phyloP scores from a whole-genome alignment of 1,140 invertebrate genomes.

The Aphaenogaster ashmeadi region DNA sequence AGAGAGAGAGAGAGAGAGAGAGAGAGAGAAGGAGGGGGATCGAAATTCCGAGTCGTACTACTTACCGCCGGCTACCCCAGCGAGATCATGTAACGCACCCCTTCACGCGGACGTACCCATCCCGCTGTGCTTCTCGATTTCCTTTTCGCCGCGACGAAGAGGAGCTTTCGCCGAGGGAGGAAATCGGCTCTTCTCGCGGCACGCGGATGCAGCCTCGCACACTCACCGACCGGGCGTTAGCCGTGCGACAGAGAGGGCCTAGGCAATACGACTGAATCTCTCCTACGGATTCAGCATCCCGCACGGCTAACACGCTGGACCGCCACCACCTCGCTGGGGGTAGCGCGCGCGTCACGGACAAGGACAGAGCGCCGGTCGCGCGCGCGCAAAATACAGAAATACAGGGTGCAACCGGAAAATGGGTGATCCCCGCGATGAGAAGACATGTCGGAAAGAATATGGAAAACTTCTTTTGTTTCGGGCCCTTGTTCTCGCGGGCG shows the following conservation, averaged over 20 bases:
- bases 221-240: constrained; percentile 40
- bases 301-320: constrained; percentile 74
- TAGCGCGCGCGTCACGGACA: constrained; percentile 56
- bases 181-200: constrained; percentile 48
- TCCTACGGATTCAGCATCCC: constrained; percentile 74
- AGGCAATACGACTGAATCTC: constrained; percentile 77
- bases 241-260: constrained; percentile 67
- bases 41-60: constrained; percentile 37
- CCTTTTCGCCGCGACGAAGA: neutral
- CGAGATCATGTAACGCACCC: constrained; percentile 56
- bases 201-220: constrained; percentile 55
- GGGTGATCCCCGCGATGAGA: neutral
- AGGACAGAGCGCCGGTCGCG: constrained; percentile 29
- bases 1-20: neutral
- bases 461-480: neutral
- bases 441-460: neutral
- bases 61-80: constrained; percentile 18
- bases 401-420: constrained; percentile 21
- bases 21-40: neutral
- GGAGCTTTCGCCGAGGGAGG: neutral
- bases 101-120: constrained; percentile 66
- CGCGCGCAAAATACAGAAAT: constrained; percentile 38
- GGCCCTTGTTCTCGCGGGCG: too few relatives aligned
- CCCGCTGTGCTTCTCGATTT: neutral
- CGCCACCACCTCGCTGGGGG: constrained; percentile 71